Evolutionary conservation across 2,113 vertebrate genomes (phyloP).

Genomic region (Tragelaphus scriptus): DNA sequence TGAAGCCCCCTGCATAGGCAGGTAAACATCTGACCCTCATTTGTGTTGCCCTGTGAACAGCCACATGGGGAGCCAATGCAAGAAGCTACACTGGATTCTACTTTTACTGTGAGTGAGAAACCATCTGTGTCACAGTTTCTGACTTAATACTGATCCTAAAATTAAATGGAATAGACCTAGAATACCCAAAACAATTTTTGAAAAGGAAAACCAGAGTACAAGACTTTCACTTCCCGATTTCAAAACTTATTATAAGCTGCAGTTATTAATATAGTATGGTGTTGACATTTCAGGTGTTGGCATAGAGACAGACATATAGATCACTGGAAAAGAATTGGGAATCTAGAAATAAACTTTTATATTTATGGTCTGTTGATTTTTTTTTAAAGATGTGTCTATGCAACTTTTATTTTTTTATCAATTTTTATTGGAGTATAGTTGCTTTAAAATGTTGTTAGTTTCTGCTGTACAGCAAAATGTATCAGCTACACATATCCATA

Average conservation of each 20-base stretch:
- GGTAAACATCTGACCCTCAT: not conserved
- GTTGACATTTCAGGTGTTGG: not conserved
- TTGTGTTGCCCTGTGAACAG: not conserved
- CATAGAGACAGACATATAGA: not conserved
- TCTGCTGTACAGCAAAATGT: not conserved
- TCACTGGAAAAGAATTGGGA: not conserved
- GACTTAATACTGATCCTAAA: slow-evolving; percentile 3
- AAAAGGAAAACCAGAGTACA: not conserved
- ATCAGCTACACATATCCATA: not conserved
- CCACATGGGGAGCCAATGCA: not conserved
- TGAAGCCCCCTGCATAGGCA: not conserved
- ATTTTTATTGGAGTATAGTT: not conserved
- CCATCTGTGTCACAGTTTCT: not conserved
- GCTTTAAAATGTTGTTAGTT: not conserved
- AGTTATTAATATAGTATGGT: not conserved
- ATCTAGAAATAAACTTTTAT: slow-evolving; percentile 8
- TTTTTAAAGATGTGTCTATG: not conserved
- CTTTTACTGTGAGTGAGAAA: not conserved
- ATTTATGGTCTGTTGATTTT: not conserved
- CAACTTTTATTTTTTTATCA: not conserved
- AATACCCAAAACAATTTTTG: not conserved
- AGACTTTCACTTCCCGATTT: not conserved
- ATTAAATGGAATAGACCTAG: not conserved
- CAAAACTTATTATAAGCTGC: not conserved
- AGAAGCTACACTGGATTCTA: not conserved